Evolutionary conservation across 2,888 invertebrate genomes (phyloP).

Genomic region (Melanchra persicariae): DNA sequence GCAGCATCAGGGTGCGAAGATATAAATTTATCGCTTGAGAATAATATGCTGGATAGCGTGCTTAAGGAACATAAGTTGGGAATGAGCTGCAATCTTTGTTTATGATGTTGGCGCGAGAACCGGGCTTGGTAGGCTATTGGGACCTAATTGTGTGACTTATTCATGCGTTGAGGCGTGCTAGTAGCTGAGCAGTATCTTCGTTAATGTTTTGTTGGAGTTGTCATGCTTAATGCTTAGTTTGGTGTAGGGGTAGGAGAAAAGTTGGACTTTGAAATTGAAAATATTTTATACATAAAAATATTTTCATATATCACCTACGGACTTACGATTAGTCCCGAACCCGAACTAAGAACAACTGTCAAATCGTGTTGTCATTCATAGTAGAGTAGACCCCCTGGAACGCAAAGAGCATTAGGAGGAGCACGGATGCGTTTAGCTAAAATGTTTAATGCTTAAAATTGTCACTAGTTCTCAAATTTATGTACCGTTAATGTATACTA

Average conservation of each 20-base stretch:
- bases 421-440: too few species aligned
- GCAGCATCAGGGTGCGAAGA: constrained; percentile 89
- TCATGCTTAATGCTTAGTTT: constrained; percentile 32
- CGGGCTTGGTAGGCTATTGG: constrained; percentile 73
- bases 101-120: constrained; percentile 77
- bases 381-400: too few species aligned
- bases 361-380: too few species aligned
- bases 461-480: too few species aligned
- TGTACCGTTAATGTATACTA: too few species aligned
- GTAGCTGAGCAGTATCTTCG: constrained; percentile 52
- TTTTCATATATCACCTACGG: too few species aligned
- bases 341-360: too few species aligned
- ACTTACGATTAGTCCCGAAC: too few species aligned
- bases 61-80: constrained; percentile 84
- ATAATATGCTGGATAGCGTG: constrained; percentile 87
- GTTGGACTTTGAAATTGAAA: background rate
- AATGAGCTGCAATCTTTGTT: constrained; percentile 83
- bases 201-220: constrained; percentile 50
- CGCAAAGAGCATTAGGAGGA: too few species aligned
- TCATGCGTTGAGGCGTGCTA: constrained; percentile 55
- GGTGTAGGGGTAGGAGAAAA: constrained; percentile 17
- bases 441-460: too few species aligned
- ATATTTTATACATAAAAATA: too few species aligned
- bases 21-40: constrained; percentile 86
- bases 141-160: constrained; percentile 83